These are phyloP conservation scores for Falco concolor DNA, from an alignment of 2,797 vertebrate genomes.

Conservation along the genomic window DNA sequence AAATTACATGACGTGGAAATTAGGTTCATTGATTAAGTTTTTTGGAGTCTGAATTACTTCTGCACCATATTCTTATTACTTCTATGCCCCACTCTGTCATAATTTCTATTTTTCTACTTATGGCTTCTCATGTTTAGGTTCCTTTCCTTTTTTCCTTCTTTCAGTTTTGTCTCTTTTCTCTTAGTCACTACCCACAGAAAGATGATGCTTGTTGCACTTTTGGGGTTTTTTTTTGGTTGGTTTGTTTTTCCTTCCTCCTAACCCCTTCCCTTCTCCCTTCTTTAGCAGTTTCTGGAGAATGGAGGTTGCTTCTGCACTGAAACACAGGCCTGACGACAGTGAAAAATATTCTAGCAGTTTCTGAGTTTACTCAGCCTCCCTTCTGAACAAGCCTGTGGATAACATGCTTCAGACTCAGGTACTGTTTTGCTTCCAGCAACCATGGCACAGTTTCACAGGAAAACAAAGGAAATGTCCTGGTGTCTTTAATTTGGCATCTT, in stretches of 20 bases:
- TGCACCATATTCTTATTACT: neutral
- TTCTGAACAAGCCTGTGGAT: neutral
- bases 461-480: neutral
- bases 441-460: neutral
- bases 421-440: neutral
- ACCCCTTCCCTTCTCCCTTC: neutral
- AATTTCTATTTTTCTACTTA: neutral
- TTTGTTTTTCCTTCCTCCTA: neutral
- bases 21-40: neutral
- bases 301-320: neutral
- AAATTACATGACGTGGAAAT: neutral
- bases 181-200: neutral
- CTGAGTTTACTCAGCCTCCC: neutral
- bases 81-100: neutral
- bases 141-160: neutral
- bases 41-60: neutral
- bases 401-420: neutral
- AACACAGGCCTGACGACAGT: neutral
- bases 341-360: neutral
- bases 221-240: no score
- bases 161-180: neutral
- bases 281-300: neutral
- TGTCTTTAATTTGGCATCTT: neutral
- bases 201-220: neutral
- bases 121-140: neutral